These are phyloP conservation scores for Bombylius major DNA, from an alignment of 2,888 invertebrate species.

Conservation along the genomic window DNA sequence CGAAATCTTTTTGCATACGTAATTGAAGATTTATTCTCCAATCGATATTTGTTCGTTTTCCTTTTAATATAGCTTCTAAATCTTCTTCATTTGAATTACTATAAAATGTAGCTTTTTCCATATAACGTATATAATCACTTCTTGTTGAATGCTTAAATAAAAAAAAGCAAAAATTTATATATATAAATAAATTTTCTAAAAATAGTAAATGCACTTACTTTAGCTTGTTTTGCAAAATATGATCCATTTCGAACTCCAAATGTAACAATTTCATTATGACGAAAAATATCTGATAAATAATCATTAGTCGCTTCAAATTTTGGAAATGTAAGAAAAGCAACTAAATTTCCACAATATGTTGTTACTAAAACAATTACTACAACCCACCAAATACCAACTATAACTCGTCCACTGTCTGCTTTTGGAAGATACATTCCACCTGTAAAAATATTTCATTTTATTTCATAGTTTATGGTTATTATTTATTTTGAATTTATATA, in stretches of 20 bases:
- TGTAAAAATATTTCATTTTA: constrained; percentile 25
- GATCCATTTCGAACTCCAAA: constrained; percentile 68
- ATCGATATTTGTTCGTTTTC: constrained; percentile 64
- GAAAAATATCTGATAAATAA: constrained; percentile 33
- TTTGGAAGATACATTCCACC: constrained; percentile 78
- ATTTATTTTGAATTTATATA: constrained; percentile 23
- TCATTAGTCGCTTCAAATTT: constrained; percentile 40
- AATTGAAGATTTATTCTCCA: constrained; percentile 67
- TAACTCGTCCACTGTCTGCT: constrained; percentile 72
- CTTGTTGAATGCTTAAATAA: constrained; percentile 22
- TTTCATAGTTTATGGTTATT: not conserved
- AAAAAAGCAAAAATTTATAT: not conserved
- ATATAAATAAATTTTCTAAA: too few species aligned
- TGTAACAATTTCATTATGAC: constrained; percentile 42
- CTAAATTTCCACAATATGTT: constrained; percentile 84
- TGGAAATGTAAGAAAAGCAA: constrained; percentile 85
- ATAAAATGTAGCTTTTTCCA: constrained; percentile 44
- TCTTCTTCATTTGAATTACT: constrained; percentile 36
- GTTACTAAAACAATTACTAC: constrained; percentile 80
- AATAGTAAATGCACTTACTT: constrained; percentile 28
- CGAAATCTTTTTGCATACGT: constrained; percentile 55
- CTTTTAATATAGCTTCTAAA: constrained; percentile 47
- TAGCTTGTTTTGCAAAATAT: constrained; percentile 54
- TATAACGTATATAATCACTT: constrained; percentile 34
- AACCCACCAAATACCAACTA: constrained; percentile 87